Base-by-base conservation (phyloP, 2,113 vertebrate genomes). In the Marmota flaviventris region DNA sequence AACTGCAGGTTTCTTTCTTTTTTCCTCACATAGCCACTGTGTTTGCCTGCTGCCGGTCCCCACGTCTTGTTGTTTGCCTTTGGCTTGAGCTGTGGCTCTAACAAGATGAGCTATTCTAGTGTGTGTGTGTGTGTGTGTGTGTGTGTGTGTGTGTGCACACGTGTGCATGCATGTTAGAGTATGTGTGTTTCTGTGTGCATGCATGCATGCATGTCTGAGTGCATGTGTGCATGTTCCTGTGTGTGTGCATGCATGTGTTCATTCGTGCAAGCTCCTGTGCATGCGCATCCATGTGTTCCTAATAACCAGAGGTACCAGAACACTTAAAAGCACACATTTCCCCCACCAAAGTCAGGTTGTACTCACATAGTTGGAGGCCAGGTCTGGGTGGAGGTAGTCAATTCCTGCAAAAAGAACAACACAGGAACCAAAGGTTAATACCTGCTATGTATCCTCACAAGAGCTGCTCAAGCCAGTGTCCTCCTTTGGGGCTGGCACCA, bases 301-400 rank as follows among this genome's bases (percentile, higher is more conserved):
- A 75, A 48, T 39, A 48, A 84, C 11, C 4, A 65, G 69, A 3
- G 6, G 6, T 4, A 69, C 56, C 12, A 18, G 1, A 95, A 72
- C 51, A 97, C 75, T 37, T 95, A 92, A 92, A 92, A 97, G 51
- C n/a, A 39, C 39, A 51, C 29, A 53, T 93, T 78, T 96, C 72
- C 88, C 75, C 72, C 95, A 85, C 63, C 94, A 94, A 97, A 69
- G 87, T 92, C 88, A 88, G 53, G 69, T 67, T 94, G 78, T 99
- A 99, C 99, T 99, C 98, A 99, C 99, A 0, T 99, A 99, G 98
- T 99, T 99, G 39, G 99, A 99, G 97, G 99, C 99, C 96, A 99
- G 99, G 98, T 99, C 99, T 61, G 99, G 99, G 98, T 99, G 99
- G 63, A 99, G 99, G 97, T 99, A 99, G 98, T 99, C 99, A 85